Conservation (phyloP, 2,888 invertebrate genomes). For the Eupithecia exiguata region DNA sequence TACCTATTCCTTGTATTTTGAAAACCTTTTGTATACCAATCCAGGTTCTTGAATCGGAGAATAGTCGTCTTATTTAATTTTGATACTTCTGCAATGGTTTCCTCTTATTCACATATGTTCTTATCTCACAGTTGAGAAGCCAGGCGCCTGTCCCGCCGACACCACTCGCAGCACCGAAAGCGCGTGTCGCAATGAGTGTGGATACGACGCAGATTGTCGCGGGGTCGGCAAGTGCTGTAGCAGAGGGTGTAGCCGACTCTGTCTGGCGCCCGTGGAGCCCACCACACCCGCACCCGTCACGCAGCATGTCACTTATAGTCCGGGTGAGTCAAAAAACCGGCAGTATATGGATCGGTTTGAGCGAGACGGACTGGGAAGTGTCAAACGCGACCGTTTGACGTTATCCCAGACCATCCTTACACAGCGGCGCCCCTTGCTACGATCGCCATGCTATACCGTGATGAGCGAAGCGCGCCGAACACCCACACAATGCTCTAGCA, state of each 20-base stretch:
- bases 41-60: too few relatives aligned
- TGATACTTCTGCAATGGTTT: not conserved
- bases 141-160: slow-evolving; percentile 52
- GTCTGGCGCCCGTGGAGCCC: slow-evolving; percentile 72
- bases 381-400: too few relatives aligned
- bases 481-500: not conserved
- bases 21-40: too few relatives aligned
- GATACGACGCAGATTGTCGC: slow-evolving; percentile 91
- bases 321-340: slow-evolving; percentile 51
- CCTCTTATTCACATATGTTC: not conserved
- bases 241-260: slow-evolving; percentile 90
- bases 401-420: not conserved
- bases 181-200: slow-evolving; percentile 88
- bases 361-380: not conserved
- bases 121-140: slow-evolving; percentile 84
- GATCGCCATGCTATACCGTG: not conserved
- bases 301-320: slow-evolving; percentile 47
- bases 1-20: too few relatives aligned
- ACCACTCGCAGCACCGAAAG: slow-evolving; percentile 57
- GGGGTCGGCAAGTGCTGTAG: slow-evolving; percentile 92
- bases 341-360: not conserved
- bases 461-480: too few relatives aligned
- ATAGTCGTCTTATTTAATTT: too few relatives aligned
- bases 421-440: not conserved
- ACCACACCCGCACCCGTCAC: slow-evolving; percentile 42